A percentile compares a stretch with the other conserved stretches of the same genome.
Conservation (phyloP, 2,888 invertebrate genomes). For the Callyntrura sp. region DNA sequence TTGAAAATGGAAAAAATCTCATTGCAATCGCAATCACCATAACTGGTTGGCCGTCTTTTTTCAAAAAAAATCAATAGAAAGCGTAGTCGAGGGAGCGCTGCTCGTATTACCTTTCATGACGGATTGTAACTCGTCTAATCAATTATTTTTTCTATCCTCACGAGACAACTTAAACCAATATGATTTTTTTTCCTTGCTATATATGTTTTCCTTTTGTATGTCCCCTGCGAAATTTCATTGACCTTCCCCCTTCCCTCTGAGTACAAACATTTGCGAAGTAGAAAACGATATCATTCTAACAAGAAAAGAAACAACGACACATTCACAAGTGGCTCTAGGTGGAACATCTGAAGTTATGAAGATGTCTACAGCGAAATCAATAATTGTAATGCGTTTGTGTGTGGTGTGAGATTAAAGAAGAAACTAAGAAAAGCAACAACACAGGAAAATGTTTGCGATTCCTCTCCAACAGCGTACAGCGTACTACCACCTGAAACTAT, state of each 20-base stretch:
- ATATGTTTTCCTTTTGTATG: not conserved
- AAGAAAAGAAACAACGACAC: not conserved
- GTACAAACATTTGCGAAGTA: no score
- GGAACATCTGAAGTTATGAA: not conserved
- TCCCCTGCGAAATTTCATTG: not conserved
- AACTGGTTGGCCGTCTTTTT: constrained; percentile 39
- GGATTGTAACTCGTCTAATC: constrained; percentile 67
- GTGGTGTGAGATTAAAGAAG: not conserved
- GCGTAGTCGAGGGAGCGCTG: constrained; percentile 15
- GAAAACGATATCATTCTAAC: not conserved
- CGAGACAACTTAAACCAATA: constrained; percentile 74
- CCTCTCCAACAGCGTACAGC: no score
- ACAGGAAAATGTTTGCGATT: no score
- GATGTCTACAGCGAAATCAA: not conserved
- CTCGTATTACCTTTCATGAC: constrained; percentile 53
- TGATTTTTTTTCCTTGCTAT: constrained; percentile 6
- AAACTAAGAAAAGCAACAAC: no score
- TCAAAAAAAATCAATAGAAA: constrained; percentile 64
- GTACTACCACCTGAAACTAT: no score
- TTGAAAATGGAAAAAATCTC: constrained; percentile 44
- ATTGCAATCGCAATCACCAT: constrained; percentile 68
- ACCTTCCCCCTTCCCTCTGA: no score
- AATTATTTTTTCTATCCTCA: constrained; percentile 73
- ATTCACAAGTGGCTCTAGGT: not conserved
- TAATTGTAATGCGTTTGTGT: not conserved